Conservation (phyloP, 2,888 invertebrate genomes). For the Cantharis lateralis region DNA sequence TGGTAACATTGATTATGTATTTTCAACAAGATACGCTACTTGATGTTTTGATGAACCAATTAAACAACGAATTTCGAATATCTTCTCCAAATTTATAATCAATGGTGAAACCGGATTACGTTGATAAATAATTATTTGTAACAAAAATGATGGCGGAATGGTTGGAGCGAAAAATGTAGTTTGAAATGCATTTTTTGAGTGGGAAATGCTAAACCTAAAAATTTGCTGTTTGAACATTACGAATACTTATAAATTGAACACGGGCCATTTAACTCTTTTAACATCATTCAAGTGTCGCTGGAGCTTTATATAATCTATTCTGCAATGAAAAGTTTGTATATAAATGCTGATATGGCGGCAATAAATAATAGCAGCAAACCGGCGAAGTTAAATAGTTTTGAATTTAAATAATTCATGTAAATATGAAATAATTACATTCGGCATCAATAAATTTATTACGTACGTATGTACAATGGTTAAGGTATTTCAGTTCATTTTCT, state of each 20-base stretch:
- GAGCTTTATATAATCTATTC: background rate
- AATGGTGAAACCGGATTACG: too few species aligned
- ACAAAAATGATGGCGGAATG: too few species aligned
- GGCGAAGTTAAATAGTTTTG: background rate
- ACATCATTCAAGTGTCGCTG: background rate
- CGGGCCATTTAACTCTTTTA: background rate
- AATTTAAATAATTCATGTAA: background rate
- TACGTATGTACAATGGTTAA: background rate
- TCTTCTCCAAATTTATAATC: too few species aligned
- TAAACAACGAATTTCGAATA: too few species aligned
- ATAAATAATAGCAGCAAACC: background rate
- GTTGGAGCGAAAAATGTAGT: background rate
- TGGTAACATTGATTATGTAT: too few species aligned
- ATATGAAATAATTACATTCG: background rate
- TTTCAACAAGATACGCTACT: too few species aligned
- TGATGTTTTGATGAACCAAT: too few species aligned
- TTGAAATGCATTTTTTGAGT: background rate
- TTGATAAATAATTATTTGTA: too few species aligned
- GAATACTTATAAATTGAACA: background rate
- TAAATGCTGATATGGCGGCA: background rate
- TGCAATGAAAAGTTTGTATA: background rate
- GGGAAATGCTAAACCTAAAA: background rate
- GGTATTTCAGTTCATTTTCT: slow-evolving; percentile 23
- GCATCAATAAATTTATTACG: background rate
- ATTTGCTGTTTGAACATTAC: background rate